A percentile compares a stretch with the other conserved stretches of the same genome.
These are phyloP conservation scores for Prinia subflava DNA, from an alignment of 2,113 vertebrate species.

Conservation along the genomic window DNA sequence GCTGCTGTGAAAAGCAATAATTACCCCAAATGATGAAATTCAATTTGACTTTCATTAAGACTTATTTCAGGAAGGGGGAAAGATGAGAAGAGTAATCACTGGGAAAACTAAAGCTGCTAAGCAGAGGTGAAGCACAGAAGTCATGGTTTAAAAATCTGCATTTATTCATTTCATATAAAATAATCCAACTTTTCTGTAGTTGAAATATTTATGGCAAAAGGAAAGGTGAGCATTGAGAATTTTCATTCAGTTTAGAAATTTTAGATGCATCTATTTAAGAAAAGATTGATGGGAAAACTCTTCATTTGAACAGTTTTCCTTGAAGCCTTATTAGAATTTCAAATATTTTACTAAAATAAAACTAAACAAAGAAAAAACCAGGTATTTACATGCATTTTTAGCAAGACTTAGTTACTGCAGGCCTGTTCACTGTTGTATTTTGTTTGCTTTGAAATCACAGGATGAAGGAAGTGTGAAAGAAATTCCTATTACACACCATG, in stretches of 20 bases:
- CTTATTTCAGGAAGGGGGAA: not conserved
- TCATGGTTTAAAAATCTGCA: not conserved
- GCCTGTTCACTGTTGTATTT: not conserved
- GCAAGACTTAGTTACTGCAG: not conserved
- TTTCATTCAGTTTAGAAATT: not conserved
- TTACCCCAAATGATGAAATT: slow-evolving; percentile 36
- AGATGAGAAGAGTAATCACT: not conserved
- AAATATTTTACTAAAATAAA: not conserved
- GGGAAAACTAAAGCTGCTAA: not conserved
- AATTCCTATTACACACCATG: slow-evolving; percentile 94
- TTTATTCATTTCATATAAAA: not conserved
- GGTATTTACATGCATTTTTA: not conserved
- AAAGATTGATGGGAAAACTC: not conserved
- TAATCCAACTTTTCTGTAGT: not conserved
- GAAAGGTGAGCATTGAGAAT: not conserved
- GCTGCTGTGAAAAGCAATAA: slow-evolving; percentile 14
- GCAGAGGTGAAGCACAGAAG: not conserved
- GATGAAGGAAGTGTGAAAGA: slow-evolving; percentile 91
- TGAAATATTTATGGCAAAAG: not conserved
- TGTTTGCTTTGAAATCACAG: slow-evolving; percentile 67
- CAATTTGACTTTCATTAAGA: slow-evolving; percentile 32
- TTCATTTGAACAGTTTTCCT: not conserved
- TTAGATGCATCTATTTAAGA: not conserved
- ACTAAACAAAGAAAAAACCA: not conserved
- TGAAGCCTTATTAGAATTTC: not conserved